phyloP scores from a whole-genome alignment of 2,113 vertebrate genomes.

The Alosa alosa region DNA sequence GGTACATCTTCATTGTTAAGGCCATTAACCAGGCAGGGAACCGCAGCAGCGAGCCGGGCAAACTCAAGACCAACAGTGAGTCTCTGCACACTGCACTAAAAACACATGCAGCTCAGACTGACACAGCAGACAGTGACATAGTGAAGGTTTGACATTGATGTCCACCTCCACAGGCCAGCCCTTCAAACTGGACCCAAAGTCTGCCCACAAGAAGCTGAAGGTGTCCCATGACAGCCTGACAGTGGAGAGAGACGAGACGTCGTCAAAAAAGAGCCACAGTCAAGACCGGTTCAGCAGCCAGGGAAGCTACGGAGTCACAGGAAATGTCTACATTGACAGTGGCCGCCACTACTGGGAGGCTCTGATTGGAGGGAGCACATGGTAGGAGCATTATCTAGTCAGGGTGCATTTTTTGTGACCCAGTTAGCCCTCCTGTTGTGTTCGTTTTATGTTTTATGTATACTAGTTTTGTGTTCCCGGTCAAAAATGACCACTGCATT shows the following conservation, averaged over 20 bases:
- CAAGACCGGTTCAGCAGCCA: constrained; percentile 94
- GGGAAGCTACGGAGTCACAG: constrained; percentile 90
- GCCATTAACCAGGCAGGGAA: constrained; percentile 97
- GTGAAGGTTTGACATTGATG: background rate
- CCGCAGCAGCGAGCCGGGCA: constrained; percentile 91
- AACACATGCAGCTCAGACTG: background rate
- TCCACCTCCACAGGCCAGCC: constrained; percentile 81
- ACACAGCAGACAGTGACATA: background rate
- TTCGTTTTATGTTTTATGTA: no score
- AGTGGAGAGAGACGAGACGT: constrained; percentile 92
- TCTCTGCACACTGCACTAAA: constrained; percentile 31
- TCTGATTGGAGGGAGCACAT: constrained; percentile 94
- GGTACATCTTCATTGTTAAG: constrained; percentile 96
- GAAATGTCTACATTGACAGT: constrained; percentile 96
- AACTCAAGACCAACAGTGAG: constrained; percentile 97
- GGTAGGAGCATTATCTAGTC: constrained; percentile 66
- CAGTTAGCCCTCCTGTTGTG: background rate
- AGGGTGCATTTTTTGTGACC: background rate
- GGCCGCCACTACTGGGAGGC: constrained; percentile 98
- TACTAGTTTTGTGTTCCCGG: no score
- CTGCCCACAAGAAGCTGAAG: constrained; percentile 92
- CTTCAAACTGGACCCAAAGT: constrained; percentile 95
- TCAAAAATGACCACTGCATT: no score
- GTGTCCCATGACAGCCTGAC: constrained; percentile 95
- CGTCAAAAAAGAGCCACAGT: constrained; percentile 93